Evolutionary conservation across 1,140 invertebrate genomes (phyloP).

Genomic region (Conopomorpha cramerella): DNA sequence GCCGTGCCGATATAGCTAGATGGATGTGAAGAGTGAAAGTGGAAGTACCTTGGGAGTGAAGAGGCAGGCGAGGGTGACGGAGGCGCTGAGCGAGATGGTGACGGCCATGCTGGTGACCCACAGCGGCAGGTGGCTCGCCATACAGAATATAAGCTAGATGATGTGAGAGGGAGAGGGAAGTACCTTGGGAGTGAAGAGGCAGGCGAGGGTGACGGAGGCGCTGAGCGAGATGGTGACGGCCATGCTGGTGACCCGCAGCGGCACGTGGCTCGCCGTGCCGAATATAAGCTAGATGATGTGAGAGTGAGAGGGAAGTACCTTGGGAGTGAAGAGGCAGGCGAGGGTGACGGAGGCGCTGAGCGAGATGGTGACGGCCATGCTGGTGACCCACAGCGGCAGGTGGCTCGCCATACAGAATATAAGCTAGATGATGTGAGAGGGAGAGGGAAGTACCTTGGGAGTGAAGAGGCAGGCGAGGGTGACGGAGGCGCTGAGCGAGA

Average conservation of each 20-base stretch:
- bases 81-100: too few species aligned
- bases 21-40: too few species aligned
- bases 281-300: not conserved
- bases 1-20: too few species aligned
- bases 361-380: not conserved
- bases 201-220: conserved; percentile 86
- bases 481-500: conserved; percentile 88
- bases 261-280: not conserved
- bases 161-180: conserved; percentile 38
- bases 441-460: conserved; percentile 71
- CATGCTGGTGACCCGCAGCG: too few species aligned
- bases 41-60: too few species aligned
- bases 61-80: too few species aligned
- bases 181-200: conserved; percentile 92
- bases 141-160: too few species aligned
- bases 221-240: conserved; percentile 89
- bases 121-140: too few species aligned
- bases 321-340: not conserved
- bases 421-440: too few species aligned
- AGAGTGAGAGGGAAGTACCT: not conserved
- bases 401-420: too few species aligned
- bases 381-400: too few species aligned
- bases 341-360: not conserved
- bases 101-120: too few species aligned
- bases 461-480: conserved; percentile 88